phyloP scores from a whole-genome alignment of 2,113 vertebrate genomes.

The Pachyramphus minor region DNA sequence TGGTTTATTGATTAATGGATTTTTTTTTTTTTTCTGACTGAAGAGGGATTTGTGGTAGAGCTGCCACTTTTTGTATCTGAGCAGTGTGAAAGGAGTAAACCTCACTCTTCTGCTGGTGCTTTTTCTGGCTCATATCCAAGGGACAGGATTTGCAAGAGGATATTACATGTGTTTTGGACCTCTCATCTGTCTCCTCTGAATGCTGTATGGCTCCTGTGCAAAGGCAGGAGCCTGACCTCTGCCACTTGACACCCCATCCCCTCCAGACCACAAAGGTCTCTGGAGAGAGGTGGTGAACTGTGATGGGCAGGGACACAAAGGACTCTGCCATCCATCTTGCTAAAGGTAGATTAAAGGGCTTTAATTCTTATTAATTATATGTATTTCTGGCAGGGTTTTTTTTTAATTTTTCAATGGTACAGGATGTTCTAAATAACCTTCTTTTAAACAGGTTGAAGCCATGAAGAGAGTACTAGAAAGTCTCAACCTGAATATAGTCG shows the following conservation, averaged over 20 bases:
- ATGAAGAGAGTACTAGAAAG: slow-evolving; percentile 83
- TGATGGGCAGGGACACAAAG: background rate
- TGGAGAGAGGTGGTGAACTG: background rate
- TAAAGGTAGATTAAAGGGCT: background rate
- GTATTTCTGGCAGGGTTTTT: background rate
- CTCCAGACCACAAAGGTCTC: background rate
- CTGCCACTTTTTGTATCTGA: background rate
- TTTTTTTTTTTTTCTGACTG: background rate
- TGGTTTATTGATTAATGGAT: background rate
- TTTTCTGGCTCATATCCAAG: background rate
- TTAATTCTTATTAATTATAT: background rate
- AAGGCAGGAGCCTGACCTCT: background rate
- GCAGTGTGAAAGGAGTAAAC: background rate
- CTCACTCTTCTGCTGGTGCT: background rate
- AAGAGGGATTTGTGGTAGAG: background rate
- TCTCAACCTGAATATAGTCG: slow-evolving; percentile 89
- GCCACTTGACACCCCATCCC: background rate
- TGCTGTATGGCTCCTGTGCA: background rate
- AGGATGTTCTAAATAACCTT: background rate
- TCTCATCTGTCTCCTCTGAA: background rate
- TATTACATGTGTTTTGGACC: background rate
- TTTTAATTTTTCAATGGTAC: background rate
- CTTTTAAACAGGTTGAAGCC: slow-evolving; percentile 79
- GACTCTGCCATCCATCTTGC: background rate
- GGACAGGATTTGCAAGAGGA: background rate